Evolutionary conservation across 2,113 vertebrate genomes (phyloP), one percentile per base, ranked within the genome.

Genomic region (Oryzias melastigma): DNA sequence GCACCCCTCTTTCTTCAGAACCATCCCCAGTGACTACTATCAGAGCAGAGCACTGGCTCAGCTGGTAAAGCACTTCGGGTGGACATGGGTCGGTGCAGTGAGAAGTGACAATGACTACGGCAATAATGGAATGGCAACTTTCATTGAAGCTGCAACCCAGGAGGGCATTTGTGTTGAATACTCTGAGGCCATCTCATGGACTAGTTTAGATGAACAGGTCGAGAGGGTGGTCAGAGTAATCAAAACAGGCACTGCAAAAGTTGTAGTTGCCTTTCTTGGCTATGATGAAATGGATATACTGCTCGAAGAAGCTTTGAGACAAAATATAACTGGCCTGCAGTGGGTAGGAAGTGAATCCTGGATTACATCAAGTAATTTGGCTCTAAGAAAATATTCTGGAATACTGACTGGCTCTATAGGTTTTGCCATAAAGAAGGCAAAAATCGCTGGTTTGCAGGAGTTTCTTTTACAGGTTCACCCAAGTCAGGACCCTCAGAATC

Each of bases 291-390:
- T 92, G 84, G 54, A 88, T 3, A 51, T 90, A 20, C 66, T 92
- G 25, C 74, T 92, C 17, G 84, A 92, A 3, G 90, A 92, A 65
- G 73, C 85, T 45, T 35, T 90, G 17, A 81, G 49, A 1, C 91
- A 92, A 71, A 92, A 92, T 59, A 18, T 92, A 35, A 90, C 83
- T 2, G 87, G 84, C 19, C 54, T 91, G 45, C 90, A 91, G 72
- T 93, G 91, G 90, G 77, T 92, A 7, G 92, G 90, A 51, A 92
- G 87, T 78, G 91, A 92, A 62, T 90, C 89, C 47, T 93, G 91
- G 91, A 92, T 92, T 35, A 92, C 90, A 46, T 80, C 81, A 15
- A 59, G 77, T 58, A 64, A 88, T 63, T 62, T 92, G 50, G 72
- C 89, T 40, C 73, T 41, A 8, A 65, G 77, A 24, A 84, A 40